A percentile compares a stretch with the other conserved stretches of the same genome.
These are phyloP conservation scores for Emydura subglobosa DNA, from an alignment of 2,113 vertebrate genomes.

Conservation along the genomic window DNA sequence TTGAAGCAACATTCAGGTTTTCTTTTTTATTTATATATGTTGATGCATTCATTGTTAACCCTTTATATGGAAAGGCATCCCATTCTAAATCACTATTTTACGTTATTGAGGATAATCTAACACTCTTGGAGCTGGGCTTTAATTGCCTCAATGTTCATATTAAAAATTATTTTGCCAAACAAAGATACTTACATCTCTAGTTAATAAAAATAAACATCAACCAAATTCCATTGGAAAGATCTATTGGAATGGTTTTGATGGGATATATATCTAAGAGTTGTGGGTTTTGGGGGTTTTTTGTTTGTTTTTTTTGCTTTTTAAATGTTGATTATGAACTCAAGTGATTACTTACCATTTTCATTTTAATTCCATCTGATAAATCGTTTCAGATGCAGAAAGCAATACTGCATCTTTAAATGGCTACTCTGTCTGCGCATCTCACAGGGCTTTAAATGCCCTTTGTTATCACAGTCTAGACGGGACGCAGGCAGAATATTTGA, in stretches of 20 bases:
- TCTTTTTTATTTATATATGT: not conserved
- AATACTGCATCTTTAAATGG: slow-evolving; percentile 82
- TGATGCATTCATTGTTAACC: not conserved
- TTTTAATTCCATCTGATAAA: slow-evolving; percentile 84
- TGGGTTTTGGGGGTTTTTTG: not conserved
- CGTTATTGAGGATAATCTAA: slow-evolving; percentile 9
- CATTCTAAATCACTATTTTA: not conserved
- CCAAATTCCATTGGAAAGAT: slow-evolving; percentile 47
- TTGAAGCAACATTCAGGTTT: not conserved
- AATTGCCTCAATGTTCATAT: not conserved
- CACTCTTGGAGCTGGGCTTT: not conserved
- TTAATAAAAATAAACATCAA: slow-evolving; percentile 46
- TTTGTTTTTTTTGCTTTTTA: slow-evolving; percentile 25
- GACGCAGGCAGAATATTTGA: slow-evolving; percentile 83
- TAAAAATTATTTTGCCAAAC: slow-evolving; percentile 18
- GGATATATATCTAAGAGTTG: slow-evolving; percentile 47
- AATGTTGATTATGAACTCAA: slow-evolving; percentile 65
- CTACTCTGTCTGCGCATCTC: slow-evolving; percentile 83
- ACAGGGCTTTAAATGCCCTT: slow-evolving; percentile 84
- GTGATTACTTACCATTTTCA: slow-evolving; percentile 81
- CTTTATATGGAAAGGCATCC: not conserved
- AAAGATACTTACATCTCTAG: slow-evolving; percentile 7
- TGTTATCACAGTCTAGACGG: slow-evolving; percentile 89
- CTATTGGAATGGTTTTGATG: slow-evolving; percentile 38
- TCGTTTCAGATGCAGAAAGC: slow-evolving; percentile 77